Evolutionary conservation across 2,113 vertebrate genomes (phyloP).

Genomic region (Fulmarus glacialis): DNA sequence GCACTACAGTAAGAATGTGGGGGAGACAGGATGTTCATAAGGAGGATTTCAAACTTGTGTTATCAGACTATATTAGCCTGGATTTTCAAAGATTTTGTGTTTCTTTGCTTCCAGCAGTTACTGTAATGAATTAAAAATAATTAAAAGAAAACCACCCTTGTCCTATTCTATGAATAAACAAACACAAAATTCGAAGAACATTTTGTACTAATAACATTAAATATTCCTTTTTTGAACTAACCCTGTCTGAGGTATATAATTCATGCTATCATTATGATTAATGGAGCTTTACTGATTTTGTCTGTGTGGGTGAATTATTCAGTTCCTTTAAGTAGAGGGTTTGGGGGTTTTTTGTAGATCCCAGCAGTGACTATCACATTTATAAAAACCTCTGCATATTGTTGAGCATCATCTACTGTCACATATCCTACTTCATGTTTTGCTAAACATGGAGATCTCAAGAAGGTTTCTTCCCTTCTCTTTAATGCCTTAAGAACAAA

Average conservation of each 20-base stretch:
- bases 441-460: neutral
- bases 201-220: neutral
- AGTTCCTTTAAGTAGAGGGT: neutral
- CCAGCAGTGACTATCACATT: neutral
- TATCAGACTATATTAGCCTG: neutral
- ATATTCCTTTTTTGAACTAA: neutral
- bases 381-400: neutral
- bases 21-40: neutral
- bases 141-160: too few relatives aligned
- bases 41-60: neutral
- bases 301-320: neutral
- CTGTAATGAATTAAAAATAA: neutral
- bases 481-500: neutral
- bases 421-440: neutral
- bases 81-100: neutral
- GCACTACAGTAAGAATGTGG: neutral
- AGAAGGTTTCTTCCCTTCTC: neutral
- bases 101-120: neutral
- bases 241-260: neutral
- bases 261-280: neutral
- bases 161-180: neutral
- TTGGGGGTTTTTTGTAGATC: neutral
- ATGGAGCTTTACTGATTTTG: neutral
- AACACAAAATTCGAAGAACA: neutral
- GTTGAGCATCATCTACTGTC: neutral